A percentile compares a stretch with the other conserved stretches of the same genome.
phyloP scores from a whole-genome alignment of 2,797 vertebrate species.

The Myiotriccus ornatus region DNA sequence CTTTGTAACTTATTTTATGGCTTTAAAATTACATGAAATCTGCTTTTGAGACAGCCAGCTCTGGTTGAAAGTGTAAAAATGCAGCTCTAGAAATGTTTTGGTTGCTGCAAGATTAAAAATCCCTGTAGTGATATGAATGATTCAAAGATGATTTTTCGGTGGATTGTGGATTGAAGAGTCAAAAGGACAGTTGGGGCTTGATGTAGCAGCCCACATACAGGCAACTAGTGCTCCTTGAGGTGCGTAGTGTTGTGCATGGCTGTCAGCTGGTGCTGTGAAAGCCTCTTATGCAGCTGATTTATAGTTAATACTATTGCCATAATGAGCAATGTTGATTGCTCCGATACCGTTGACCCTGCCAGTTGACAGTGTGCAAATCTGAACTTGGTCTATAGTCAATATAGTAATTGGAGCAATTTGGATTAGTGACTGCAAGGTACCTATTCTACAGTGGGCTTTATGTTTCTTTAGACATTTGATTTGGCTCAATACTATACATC shows the following conservation, averaged over 20 bases:
- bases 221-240: background rate
- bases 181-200: rapidly evolving
- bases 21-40: background rate
- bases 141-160: background rate
- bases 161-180: background rate
- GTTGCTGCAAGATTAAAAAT: background rate
- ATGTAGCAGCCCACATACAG: background rate
- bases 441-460: background rate
- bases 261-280: background rate
- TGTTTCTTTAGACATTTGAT: background rate
- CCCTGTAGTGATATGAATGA: background rate
- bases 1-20: background rate
- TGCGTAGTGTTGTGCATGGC: background rate
- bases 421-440: background rate
- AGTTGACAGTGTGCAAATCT: background rate
- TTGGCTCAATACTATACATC: background rate
- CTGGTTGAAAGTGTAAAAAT: background rate
- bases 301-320: background rate
- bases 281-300: background rate
- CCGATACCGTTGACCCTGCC: background rate
- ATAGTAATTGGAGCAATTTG: background rate
- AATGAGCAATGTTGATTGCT: background rate
- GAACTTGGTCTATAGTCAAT: background rate
- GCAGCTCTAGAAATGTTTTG: background rate
- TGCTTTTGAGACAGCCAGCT: background rate